Base-by-base conservation (phyloP, 2,113 vertebrate species). In the Tamias sibiricus region DNA sequence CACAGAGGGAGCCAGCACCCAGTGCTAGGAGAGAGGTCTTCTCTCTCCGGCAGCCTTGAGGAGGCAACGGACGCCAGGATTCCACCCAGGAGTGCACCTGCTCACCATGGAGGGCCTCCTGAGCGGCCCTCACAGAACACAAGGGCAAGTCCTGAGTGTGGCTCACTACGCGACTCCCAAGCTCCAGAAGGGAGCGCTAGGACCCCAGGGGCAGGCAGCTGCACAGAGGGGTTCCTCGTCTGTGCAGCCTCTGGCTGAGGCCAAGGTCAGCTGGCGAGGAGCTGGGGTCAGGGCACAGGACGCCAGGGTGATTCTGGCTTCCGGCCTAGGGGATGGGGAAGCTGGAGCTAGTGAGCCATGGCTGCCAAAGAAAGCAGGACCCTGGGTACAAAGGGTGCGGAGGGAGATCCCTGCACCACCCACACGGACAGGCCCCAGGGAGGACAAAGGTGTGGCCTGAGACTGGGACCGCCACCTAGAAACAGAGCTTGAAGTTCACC, bases 161-260 rank as follows among this genome's bases (percentile, higher is more conserved):
- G 11, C 13, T 24, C 5, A 14, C 3, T 37, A 32, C 4, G 26
- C 20, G 14, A 11, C 20, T 44, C 17, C 0, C 10, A 47, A 6
- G 8, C 3, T 0, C n/a, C 40, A 8, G 3, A 62, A 49, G 35
- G 13, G 12, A 22, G 20, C 7, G 2, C 7, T 2, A 2, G 7
- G 57, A 22, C 4, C 26, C 32, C 2, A 4, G 3, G 74, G 16
- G 37, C 8, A 30, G 8, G 24, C 19, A 6, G 8, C 2, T 0
- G 42, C 26, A 6, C 35, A 8, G 2, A 52, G 49, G 26, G 13
- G 12, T 6, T 4, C 22, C 59, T 17, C 0, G 4, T 24, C 64
- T 37, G 37, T 13, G 37, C 42, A 49, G 30, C 71, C 32, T 69
- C 54, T 10, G 72, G 30, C 42, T n/a, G 66, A 49, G 37, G 62